These are phyloP conservation scores for Arnoldichthys spilopterus DNA, from an alignment of 2,797 vertebrate genomes.

Conservation along the genomic window DNA sequence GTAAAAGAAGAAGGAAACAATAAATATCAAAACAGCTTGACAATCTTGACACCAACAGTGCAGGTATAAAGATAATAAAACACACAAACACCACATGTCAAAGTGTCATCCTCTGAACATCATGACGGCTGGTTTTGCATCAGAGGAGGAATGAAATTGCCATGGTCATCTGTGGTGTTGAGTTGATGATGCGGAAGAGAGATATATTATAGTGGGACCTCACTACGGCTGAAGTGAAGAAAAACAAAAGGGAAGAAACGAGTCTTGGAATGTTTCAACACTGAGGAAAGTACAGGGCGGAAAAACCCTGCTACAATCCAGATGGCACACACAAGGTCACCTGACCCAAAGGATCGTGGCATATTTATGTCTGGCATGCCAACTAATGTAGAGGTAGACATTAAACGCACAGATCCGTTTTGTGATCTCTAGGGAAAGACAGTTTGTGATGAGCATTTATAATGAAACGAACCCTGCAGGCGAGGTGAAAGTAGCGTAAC, in stretches of 20 bases:
- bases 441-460: not conserved
- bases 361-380: not conserved
- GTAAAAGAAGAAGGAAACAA: not conserved
- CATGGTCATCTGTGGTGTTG: not conserved
- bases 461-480: too few relatives aligned
- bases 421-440: not conserved
- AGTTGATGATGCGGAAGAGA: not conserved
- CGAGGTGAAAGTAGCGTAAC: too few relatives aligned
- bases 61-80: not conserved
- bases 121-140: not conserved
- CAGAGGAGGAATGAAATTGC: not conserved
- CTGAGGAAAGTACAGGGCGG: not conserved
- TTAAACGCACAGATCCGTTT: not conserved
- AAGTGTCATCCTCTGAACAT: not conserved
- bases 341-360: not conserved
- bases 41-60: not conserved
- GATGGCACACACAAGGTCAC: not conserved
- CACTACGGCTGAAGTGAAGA: not conserved
- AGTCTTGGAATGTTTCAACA: not conserved
- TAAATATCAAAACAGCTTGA: not conserved
- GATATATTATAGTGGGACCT: not conserved
- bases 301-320: not conserved
- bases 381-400: not conserved
- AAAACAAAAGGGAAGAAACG: not conserved
- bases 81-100: not conserved